Conservation (phyloP, 2,888 invertebrate species). For the Caenorhabditis becei region DNA sequence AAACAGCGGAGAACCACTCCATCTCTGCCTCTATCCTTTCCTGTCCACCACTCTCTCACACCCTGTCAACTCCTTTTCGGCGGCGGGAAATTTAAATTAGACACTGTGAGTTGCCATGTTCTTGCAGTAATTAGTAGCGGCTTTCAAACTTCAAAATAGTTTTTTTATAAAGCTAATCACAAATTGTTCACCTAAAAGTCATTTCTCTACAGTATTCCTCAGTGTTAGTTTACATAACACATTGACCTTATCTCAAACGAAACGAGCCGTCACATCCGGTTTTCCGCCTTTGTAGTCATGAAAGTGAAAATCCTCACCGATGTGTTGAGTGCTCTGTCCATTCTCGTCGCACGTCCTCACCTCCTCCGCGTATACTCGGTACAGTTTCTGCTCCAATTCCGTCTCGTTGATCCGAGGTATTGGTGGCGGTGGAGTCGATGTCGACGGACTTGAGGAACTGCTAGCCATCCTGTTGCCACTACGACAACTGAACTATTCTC, state of each 20-base stretch:
- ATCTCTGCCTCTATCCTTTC: conserved; percentile 22
- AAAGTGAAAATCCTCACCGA: conserved; percentile 31
- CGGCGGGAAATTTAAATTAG: conserved; percentile 36
- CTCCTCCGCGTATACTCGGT: conserved; percentile 32
- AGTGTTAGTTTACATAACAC: not conserved
- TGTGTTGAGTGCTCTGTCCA: conserved; percentile 63
- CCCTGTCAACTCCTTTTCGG: conserved; percentile 6
- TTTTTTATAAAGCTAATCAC: no score
- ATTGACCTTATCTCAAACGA: not conserved
- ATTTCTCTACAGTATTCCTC: no score
- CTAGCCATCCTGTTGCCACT: conserved; percentile 1
- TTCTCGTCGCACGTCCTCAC: conserved; percentile 47
- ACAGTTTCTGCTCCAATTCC: conserved; percentile 40
- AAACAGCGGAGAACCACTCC: conserved; percentile 14
- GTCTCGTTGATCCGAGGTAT: conserved; percentile 28
- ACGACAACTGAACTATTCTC: conserved; percentile 28
- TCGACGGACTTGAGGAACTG: conserved; percentile 30
- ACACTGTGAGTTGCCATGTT: not conserved
- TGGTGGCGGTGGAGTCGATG: conserved; percentile 1
- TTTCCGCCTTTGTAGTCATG: not conserved
- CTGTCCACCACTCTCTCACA: not conserved
- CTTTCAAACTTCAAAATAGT: no score
- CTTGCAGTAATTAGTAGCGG: not conserved
- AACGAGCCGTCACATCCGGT: conserved; percentile 10
- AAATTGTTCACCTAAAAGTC: no score